Percentiles rank a stretch among this genome's conserved stretches.
These are phyloP conservation scores for Morus bassanus DNA, from an alignment of 2,797 vertebrate species.

Conservation along the genomic window DNA sequence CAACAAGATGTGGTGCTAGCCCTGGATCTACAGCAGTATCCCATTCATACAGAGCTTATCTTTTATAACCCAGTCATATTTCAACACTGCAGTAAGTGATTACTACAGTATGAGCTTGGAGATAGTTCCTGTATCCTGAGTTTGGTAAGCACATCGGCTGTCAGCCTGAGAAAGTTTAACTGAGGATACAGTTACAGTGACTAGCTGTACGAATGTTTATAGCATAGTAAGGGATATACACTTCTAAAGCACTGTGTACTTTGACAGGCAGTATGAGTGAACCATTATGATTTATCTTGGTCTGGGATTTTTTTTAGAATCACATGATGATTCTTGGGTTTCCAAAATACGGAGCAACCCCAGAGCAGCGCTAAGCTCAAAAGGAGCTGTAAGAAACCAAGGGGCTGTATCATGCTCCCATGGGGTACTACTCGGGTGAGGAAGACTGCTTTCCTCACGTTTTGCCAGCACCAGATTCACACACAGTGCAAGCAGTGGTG, in stretches of 20 bases:
- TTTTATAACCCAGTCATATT: not conserved
- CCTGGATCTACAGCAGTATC: not conserved
- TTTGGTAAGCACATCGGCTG: not conserved
- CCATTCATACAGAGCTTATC: not conserved
- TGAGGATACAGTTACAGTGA: not conserved
- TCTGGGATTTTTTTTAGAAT: not conserved
- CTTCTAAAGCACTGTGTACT: not conserved
- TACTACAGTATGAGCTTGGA: not conserved
- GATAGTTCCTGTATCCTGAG: not conserved
- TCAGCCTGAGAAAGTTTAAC: not conserved
- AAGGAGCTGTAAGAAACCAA: not conserved
- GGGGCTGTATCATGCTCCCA: not conserved
- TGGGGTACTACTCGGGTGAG: not conserved
- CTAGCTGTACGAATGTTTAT: not conserved
- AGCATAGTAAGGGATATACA: not conserved
- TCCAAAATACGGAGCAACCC: not conserved
- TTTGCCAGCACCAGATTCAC: not conserved
- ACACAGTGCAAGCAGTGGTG: not conserved
- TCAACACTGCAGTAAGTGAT: not conserved
- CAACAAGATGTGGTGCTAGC: not conserved
- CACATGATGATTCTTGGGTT: not conserved
- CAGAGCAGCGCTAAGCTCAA: not conserved
- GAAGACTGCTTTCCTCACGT: not conserved
- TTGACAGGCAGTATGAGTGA: not conserved
- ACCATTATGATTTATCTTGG: not conserved